Conservation (phyloP, 2,797 vertebrate species). For the Bryconaethiops microstoma region DNA sequence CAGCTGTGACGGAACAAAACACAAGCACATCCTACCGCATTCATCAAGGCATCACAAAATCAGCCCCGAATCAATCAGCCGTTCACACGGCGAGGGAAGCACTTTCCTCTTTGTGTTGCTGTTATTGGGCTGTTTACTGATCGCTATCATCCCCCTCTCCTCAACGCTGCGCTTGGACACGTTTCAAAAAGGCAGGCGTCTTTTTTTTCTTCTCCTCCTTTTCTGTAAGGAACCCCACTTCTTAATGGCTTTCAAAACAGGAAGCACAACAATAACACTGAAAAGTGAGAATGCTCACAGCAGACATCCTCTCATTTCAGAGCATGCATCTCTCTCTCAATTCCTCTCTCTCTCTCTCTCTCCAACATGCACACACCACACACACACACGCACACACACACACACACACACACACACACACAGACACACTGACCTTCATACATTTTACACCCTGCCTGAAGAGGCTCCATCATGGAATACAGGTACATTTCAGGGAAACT, state of each 20-base stretch:
- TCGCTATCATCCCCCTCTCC: slow-evolving; percentile 80
- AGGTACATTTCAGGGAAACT: slow-evolving; percentile 25
- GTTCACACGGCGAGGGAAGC: slow-evolving; percentile 58
- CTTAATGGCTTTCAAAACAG: slow-evolving; percentile 88
- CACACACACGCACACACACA: background rate
- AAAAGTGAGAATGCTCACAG: slow-evolving; percentile 71
- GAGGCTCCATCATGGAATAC: slow-evolving; percentile 23
- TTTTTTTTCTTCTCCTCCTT: slow-evolving; percentile 72
- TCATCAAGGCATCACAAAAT: slow-evolving; percentile 71
- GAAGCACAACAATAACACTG: slow-evolving; percentile 77
- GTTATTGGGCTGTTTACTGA: slow-evolving; percentile 83
- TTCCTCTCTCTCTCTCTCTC: background rate
- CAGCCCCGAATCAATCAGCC: slow-evolving; percentile 77
- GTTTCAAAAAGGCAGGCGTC: slow-evolving; percentile 80
- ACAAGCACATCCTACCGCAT: slow-evolving; percentile 77
- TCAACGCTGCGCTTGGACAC: slow-evolving; percentile 81
- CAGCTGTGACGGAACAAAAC: slow-evolving; percentile 82
- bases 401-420: background rate
- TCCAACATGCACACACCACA: background rate
- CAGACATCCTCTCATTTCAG: slow-evolving; percentile 60
- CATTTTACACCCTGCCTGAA: slow-evolving; percentile 25
- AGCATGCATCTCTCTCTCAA: slow-evolving; percentile 5
- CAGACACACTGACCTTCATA: slow-evolving; percentile 48
- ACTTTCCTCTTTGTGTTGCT: slow-evolving; percentile 77
- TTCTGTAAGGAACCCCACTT: slow-evolving; percentile 83